Percentiles rank a stretch among this genome's conserved stretches.
These are phyloP conservation scores for Microchirus variegatus DNA, from an alignment of 2,797 vertebrate genomes.

Conservation along the genomic window DNA sequence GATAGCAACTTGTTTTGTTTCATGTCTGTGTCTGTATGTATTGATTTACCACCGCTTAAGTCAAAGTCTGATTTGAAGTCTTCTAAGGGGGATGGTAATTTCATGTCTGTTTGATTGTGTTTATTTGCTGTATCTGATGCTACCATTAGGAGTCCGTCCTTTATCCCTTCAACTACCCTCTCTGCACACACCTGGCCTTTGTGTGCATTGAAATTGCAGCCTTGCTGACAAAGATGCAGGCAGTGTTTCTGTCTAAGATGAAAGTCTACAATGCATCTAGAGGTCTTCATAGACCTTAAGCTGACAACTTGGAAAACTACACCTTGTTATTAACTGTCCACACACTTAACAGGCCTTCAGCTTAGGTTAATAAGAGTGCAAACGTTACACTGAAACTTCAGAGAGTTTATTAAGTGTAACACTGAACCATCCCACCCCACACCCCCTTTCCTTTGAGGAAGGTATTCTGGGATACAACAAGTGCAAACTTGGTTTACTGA, in stretches of 20 bases:
- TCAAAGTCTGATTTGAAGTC: constrained; percentile 45
- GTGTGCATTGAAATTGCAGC: constrained; percentile 74
- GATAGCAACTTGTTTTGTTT: constrained; percentile 19
- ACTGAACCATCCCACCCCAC: constrained; percentile 53
- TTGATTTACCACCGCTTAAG: constrained; percentile 35
- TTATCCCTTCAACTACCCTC: constrained; percentile 73
- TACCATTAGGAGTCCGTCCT: constrained; percentile 64
- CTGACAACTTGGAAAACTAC: constrained; percentile 77
- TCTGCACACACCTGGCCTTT: constrained; percentile 78
- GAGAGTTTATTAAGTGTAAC: constrained; percentile 74
- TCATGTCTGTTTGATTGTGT: constrained; percentile 61
- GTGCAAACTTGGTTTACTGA: constrained; percentile 79
- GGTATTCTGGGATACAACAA: constrained; percentile 74
- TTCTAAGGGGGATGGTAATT: constrained; percentile 51
- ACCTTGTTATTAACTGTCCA: constrained; percentile 83
- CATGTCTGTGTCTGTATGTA: constrained; percentile 32
- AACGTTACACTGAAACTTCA: constrained; percentile 77
- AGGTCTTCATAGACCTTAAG: constrained; percentile 80
- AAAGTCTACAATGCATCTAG: constrained; percentile 76
- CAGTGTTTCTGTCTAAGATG: constrained; percentile 74
- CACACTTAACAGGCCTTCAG: constrained; percentile 79
- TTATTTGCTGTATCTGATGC: constrained; percentile 65
- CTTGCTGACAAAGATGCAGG: constrained; percentile 61
- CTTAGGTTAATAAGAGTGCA: constrained; percentile 82
- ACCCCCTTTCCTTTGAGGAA: constrained; percentile 71